Evolutionary conservation across 2,888 invertebrate genomes (phyloP).

Genomic region (Plemyria rubiginata): DNA sequence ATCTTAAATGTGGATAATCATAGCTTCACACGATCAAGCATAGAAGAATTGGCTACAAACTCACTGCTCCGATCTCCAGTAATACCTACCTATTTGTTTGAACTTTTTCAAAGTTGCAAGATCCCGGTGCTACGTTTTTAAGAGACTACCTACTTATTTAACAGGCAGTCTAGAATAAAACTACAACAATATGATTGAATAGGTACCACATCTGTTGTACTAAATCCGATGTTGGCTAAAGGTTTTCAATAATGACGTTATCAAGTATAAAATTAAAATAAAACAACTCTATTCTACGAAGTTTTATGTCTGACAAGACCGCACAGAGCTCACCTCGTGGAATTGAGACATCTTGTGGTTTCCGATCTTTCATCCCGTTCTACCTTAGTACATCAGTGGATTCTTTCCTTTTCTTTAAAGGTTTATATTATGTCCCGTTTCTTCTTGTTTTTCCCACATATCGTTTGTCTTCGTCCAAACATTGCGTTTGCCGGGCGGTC

Average conservation of each 20-base stretch:
- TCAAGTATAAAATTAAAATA: conserved; percentile 46
- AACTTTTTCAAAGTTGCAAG: background rate
- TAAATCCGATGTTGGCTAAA: conserved; percentile 3
- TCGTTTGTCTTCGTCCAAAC: conserved; percentile 82
- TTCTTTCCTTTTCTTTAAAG: conserved; percentile 75
- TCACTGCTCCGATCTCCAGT: background rate
- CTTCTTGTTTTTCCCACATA: conserved; percentile 74
- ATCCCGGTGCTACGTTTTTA: background rate
- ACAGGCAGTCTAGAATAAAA: background rate
- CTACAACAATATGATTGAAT: background rate
- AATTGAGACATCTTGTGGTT: conserved; percentile 86
- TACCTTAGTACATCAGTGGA: conserved; percentile 54
- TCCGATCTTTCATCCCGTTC: conserved; percentile 79
- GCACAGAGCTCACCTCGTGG: conserved; percentile 81
- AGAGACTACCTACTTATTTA: background rate
- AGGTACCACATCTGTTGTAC: background rate
- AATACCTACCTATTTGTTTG: too few relatives aligned
- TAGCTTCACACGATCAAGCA: background rate
- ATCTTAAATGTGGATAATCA: background rate
- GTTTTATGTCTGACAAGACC: conserved; percentile 77
- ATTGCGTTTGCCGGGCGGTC: conserved; percentile 72
- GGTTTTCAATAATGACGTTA: conserved; percentile 22
- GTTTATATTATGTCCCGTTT: conserved; percentile 72
- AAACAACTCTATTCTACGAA: conserved; percentile 75
- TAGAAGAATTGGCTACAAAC: background rate